These are phyloP conservation scores for Tolmerus cingulatus DNA, from an alignment of 2,888 invertebrate species.

Conservation along the genomic window DNA sequence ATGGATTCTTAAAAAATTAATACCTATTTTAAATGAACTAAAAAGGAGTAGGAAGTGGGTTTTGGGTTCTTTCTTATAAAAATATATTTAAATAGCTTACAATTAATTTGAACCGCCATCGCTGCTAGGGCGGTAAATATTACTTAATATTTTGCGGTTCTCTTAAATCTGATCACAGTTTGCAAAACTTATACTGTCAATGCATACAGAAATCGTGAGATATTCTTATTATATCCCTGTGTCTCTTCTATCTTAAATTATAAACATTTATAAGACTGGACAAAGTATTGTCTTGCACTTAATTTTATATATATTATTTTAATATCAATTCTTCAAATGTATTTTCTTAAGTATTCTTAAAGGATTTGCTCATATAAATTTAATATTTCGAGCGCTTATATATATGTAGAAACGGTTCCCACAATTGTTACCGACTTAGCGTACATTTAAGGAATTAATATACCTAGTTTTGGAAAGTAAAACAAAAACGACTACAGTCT, in stretches of 20 bases:
- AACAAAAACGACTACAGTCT: no score
- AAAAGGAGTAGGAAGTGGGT: background rate
- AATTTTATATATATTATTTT: background rate
- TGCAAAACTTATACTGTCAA: background rate
- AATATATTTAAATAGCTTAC: background rate
- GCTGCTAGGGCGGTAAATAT: background rate
- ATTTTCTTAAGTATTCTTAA: background rate
- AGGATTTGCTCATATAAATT: background rate
- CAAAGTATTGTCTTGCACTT: background rate
- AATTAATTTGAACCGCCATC: background rate
- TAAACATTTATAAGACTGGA: background rate
- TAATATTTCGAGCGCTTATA: background rate
- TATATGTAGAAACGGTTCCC: background rate
- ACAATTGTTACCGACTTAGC: no score
- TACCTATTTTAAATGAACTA: background rate
- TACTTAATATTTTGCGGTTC: background rate
- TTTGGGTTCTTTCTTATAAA: background rate
- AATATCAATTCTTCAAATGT: background rate
- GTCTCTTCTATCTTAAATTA: background rate
- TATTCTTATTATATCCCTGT: background rate
- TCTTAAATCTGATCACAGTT: slow-evolving; percentile 33
- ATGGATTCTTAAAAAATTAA: background rate
- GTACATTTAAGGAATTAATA: no score
- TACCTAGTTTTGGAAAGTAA: no score
- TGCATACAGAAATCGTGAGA: background rate